Base-by-base conservation (phyloP, 2,113 vertebrate genomes). In the Cryptomyrus ogoouensis region DNA sequence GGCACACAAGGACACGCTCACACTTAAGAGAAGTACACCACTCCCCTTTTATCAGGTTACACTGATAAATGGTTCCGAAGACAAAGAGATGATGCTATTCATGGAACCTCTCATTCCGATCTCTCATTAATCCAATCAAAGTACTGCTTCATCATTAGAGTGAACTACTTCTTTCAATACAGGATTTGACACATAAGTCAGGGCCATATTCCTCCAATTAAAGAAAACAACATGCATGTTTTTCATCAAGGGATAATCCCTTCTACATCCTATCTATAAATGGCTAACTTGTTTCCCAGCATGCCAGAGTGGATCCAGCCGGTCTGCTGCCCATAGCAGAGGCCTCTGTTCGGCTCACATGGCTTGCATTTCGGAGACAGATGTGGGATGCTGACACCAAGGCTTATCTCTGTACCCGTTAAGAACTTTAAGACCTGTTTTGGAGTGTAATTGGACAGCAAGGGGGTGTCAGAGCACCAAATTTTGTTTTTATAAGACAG, bases 21-120 rank as follows among this genome's bases (percentile, higher is more conserved):
- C 50, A 56, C n/a, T 31, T 31, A 42, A 24, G 13, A 49, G 53
- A 17, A 88, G 5, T 4, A 27, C 24, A 56, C 50, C 88, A 58
- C 49, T 53, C 74, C 88, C 31, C 27, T 89, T 83, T 35, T 83
- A n/a, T 89, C 70, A 83, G 13, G 49, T 44, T 89, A 27, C 27
- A 50, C 46, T n/a, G 17, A 77, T 19, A 42, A 42, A 80, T 19
- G 12, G 15, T 39, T 19, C 5, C 15, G 0, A 42, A 42, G 31
- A 80, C 74, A 77, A 74, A 74, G 27, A 0, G 70, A 42, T 39
- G 42, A 39, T 39, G 13, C 15, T 77, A 77, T 42, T 77, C 74
- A 39, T 19, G 35, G 19, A 77, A 77, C 35, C 74, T 39, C 10
- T 31, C 9, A 31, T 27, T 46, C 42, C 35, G 1, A 44, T 46